Evolutionary conservation across 2,113 vertebrate species (phyloP).

Genomic region (Desmodus rotundus): DNA sequence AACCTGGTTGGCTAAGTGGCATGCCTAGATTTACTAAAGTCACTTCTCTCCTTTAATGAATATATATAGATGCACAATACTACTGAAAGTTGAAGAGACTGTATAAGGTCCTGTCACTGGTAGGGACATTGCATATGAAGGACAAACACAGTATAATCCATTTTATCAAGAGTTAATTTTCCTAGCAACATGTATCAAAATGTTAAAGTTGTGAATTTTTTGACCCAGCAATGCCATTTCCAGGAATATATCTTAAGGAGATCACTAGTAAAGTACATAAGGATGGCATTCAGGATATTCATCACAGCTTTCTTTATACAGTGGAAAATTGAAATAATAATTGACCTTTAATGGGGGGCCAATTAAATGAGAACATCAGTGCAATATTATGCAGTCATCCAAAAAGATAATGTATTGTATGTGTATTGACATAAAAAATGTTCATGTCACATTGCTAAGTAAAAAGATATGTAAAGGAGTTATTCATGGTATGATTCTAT

Average conservation of each 20-base stretch:
- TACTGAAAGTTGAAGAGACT: slow-evolving; percentile 35
- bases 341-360: not conserved
- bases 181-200: not conserved
- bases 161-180: not conserved
- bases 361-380: slow-evolving; percentile 39
- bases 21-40: slow-evolving; percentile 30
- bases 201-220: not conserved
- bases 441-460: not conserved
- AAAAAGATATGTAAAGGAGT: slow-evolving; percentile 23
- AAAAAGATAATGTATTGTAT: not conserved
- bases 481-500: not conserved
- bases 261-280: slow-evolving; percentile 9
- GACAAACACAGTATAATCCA: not conserved
- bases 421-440: not conserved
- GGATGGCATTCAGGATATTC: not conserved
- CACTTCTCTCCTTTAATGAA: not conserved
- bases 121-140: not conserved
- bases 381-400: not conserved
- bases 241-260: not conserved
- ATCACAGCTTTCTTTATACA: slow-evolving; percentile 17
- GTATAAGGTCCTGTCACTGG: not conserved
- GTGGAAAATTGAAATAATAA: slow-evolving; percentile 42
- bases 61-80: not conserved
- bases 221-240: not conserved
- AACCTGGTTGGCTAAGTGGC: not conserved